A percentile compares a stretch with the other conserved stretches of the same genome.
Conservation (phyloP, 2,113 vertebrate species). For the Caracal caracal region DNA sequence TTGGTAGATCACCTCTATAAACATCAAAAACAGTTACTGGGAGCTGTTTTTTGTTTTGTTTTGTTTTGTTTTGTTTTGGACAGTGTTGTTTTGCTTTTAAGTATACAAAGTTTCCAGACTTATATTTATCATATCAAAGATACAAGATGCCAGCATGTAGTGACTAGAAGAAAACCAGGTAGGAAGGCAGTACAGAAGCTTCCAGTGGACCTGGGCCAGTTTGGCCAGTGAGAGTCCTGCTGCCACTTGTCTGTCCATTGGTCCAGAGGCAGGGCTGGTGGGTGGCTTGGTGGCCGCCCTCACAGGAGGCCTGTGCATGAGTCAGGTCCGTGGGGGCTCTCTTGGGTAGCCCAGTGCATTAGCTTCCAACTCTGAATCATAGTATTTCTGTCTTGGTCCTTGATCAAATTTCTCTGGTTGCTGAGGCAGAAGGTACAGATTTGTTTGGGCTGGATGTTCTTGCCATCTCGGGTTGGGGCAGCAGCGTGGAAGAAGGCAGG, state of each 20-base stretch:
- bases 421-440: slow-evolving; percentile 99
- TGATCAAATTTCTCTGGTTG: slow-evolving; percentile 96
- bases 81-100: slow-evolving; percentile 75
- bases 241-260: not conserved
- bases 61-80: not conserved
- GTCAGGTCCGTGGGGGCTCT: slow-evolving; percentile 35
- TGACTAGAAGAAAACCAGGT: slow-evolving; percentile 30
- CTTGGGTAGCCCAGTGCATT: not conserved
- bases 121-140: slow-evolving; percentile 78
- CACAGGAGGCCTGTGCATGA: not conserved
- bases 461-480: slow-evolving; percentile 83
- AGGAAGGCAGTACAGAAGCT: slow-evolving; percentile 48
- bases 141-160: slow-evolving; percentile 75
- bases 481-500: slow-evolving; percentile 88
- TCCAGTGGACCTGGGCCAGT: slow-evolving; percentile 47
- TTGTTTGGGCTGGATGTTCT: slow-evolving; percentile 93
- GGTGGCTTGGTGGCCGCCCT: not conserved
- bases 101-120: slow-evolving; percentile 77
- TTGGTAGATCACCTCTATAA: slow-evolving; percentile 10
- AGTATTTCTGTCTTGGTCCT: slow-evolving; percentile 94
- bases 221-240: slow-evolving; percentile 39
- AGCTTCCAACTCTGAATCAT: slow-evolving; percentile 90
- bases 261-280: not conserved
- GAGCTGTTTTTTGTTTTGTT: not conserved
- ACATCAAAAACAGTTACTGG: not conserved